Conservation (phyloP, 2,797 vertebrate species). For the Sebastes matsubarae region DNA sequence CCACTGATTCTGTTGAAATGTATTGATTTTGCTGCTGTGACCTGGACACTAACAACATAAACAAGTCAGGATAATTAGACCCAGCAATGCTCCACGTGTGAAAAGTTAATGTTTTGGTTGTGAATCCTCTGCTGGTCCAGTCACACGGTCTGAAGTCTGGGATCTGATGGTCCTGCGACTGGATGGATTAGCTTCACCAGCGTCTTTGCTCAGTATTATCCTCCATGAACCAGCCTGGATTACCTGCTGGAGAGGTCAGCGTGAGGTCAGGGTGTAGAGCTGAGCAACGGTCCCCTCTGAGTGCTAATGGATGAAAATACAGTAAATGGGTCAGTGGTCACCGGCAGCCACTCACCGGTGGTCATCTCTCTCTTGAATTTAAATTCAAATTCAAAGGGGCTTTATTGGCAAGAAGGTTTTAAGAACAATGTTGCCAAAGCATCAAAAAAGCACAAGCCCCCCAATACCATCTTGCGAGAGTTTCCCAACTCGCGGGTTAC, state of each 20-base stretch:
- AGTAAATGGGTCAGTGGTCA: background rate
- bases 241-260: constrained; percentile 12
- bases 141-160: background rate
- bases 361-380: background rate
- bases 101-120: background rate
- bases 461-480: too few species aligned
- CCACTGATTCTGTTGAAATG: background rate
- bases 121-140: background rate
- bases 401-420: too few species aligned
- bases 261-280: background rate
- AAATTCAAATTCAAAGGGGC: too few species aligned
- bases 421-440: too few species aligned
- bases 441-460: too few species aligned
- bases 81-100: background rate
- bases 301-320: background rate
- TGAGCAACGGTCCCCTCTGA: background rate
- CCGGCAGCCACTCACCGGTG: background rate
- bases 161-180: background rate
- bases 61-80: background rate
- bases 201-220: constrained; percentile 18
- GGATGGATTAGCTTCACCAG: constrained; percentile 24
- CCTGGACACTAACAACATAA: background rate
- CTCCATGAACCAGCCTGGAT: constrained; percentile 9
- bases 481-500: too few species aligned
- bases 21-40: background rate